Percentiles rank a stretch among this genome's conserved stretches.
These are phyloP conservation scores for Anguilla marmorata DNA, from an alignment of 2,797 vertebrate species.

Conservation along the genomic window DNA sequence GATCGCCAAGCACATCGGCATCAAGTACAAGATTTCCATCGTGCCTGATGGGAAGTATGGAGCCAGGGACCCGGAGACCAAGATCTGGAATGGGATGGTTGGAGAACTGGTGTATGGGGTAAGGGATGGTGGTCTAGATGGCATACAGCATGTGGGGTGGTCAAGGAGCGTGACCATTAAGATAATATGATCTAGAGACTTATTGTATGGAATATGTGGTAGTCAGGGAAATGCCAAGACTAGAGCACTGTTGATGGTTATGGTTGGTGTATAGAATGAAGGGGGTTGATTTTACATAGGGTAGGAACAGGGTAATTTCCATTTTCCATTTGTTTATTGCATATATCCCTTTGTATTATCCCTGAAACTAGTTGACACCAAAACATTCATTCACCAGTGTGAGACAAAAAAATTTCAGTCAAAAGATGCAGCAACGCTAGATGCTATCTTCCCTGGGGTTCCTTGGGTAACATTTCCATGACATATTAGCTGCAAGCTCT, in stretches of 20 bases:
- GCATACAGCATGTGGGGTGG: background rate
- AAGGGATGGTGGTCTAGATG: conserved; percentile 59
- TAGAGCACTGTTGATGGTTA: background rate
- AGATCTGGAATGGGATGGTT: conserved; percentile 99
- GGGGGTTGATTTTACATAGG: background rate
- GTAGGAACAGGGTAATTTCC: background rate
- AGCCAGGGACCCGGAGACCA: conserved; percentile 96
- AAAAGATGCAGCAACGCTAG: background rate
- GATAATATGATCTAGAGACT: background rate
- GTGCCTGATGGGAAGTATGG: conserved; percentile 98
- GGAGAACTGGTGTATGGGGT: conserved; percentile 99
- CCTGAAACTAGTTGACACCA: background rate
- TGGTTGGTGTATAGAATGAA: background rate
- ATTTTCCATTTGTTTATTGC: background rate
- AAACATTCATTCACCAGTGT: background rate
- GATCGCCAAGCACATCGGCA: conserved; percentile 98
- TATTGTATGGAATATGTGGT: background rate
- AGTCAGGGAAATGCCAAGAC: background rate
- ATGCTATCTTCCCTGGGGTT: background rate
- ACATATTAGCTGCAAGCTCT: background rate
- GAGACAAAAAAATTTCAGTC: background rate
- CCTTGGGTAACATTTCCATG: background rate
- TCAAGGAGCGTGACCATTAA: background rate
- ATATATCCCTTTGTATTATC: background rate
- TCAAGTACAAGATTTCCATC: conserved; percentile 99